Evolutionary conservation across 2,888 invertebrate species (phyloP).

Genomic region (Crematogaster levior): DNA sequence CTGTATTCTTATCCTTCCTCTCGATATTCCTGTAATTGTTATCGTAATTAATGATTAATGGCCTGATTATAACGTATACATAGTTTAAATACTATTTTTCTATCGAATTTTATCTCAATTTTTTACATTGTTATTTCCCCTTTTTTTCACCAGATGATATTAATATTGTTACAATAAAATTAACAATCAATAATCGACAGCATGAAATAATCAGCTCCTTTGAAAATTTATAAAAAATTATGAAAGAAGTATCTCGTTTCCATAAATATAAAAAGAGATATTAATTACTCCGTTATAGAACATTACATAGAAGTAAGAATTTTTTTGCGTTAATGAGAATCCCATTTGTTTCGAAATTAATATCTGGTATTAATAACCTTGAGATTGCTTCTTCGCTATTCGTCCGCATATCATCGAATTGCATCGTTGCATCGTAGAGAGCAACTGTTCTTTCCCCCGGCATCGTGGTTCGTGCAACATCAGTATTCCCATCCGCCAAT

Average conservation of each 20-base stretch:
- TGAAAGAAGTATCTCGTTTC: not conserved
- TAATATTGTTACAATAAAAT: not conserved
- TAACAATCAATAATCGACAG: not conserved
- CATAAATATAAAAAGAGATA: not conserved
- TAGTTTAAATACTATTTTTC: not conserved
- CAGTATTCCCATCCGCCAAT: not conserved
- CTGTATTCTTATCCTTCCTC: not conserved
- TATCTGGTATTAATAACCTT: constrained; percentile 9
- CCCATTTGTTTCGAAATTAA: not conserved
- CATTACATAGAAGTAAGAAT: not conserved
- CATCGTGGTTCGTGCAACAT: not conserved
- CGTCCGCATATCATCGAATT: not conserved
- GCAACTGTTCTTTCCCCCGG: constrained; percentile 6
- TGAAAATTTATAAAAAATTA: not conserved
- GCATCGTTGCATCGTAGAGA: not conserved
- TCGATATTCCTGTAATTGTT: constrained; percentile 5
- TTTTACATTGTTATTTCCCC: not conserved
- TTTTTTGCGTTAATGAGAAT: not conserved
- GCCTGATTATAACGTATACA: not conserved
- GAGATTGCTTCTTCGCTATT: not conserved
- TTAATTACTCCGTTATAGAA: not conserved
- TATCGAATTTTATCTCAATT: not conserved
- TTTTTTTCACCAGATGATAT: not conserved
- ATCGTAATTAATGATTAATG: not conserved
- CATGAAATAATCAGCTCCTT: not conserved